These are phyloP conservation scores for Mionectes macconnelli DNA, from an alignment of 2,113 vertebrate species.

Conservation along the genomic window DNA sequence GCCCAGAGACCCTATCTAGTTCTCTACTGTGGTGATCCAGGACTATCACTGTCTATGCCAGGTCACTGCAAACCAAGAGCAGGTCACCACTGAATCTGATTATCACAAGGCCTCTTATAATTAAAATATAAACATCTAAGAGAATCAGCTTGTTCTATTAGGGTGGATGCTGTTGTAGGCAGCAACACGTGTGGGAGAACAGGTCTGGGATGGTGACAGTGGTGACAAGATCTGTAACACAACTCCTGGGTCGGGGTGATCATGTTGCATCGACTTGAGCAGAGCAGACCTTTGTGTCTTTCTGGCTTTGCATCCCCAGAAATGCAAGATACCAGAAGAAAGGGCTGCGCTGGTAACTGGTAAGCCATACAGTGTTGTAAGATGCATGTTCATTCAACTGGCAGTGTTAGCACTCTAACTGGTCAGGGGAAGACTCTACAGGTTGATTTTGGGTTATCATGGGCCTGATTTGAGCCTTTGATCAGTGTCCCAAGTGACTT, in stretches of 20 bases:
- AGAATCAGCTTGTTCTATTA: not conserved
- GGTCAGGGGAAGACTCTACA: not conserved
- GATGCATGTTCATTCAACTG: not conserved
- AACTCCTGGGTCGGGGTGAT: not conserved
- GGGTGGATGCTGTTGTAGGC: not conserved
- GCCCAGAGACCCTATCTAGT: not conserved
- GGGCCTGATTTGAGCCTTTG: not conserved
- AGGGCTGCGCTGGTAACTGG: not conserved
- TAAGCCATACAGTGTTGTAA: accelerated
- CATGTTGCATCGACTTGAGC: not conserved
- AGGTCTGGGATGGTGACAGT: not conserved
- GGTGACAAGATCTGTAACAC: not conserved
- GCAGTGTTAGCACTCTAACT: too few species aligned
- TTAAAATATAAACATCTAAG: not conserved
- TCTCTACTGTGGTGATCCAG: not conserved
- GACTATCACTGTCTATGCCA: accelerated
- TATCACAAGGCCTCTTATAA: not conserved
- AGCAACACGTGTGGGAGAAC: not conserved
- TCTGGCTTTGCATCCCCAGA: not conserved
- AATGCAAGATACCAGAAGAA: not conserved
- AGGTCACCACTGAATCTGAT: not conserved
- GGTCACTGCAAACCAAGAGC: not conserved
- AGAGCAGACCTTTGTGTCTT: not conserved
- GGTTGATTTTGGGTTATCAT: not conserved
- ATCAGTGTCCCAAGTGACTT: not conserved